Percentiles rank a stretch among this genome's conserved stretches.
These are phyloP conservation scores for Acanthosepion esculentum DNA, from an alignment of 2,888 invertebrate species.

Conservation along the genomic window DNA sequence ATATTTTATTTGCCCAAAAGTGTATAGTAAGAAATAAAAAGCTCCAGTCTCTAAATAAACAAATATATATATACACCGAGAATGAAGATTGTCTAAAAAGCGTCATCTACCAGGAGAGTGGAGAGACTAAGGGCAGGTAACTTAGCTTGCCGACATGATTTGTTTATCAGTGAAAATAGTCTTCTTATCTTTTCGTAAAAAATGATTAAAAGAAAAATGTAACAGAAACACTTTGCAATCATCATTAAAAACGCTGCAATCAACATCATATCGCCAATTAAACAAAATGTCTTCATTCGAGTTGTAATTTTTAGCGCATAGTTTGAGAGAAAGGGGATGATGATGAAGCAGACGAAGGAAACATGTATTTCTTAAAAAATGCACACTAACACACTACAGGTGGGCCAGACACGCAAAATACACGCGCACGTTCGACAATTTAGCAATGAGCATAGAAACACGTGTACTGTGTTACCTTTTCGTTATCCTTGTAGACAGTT, in stretches of 20 bases:
- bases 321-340: not conserved
- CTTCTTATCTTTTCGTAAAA: constrained; percentile 11
- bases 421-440: constrained; percentile 5
- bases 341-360: constrained; percentile 39
- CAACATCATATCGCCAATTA: not conserved
- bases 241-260: not conserved
- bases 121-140: constrained; percentile 39
- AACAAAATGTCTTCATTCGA: not conserved
- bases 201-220: not conserved
- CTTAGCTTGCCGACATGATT: not conserved
- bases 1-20: not conserved
- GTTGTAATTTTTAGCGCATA: not conserved
- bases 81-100: too few relatives aligned
- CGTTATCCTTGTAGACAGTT: constrained; percentile 42
- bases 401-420: not conserved
- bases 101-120: not conserved
- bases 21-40: not conserved
- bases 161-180: not conserved
- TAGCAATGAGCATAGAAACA: constrained; percentile 36
- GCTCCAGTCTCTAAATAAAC: not conserved
- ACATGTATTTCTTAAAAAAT: constrained; percentile 25
- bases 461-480: constrained; percentile 40
- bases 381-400: not conserved
- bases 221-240: not conserved
- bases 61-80: not conserved